phyloP scores from a whole-genome alignment of 37 sponge, comb jelly and placozoan species.

The Beroe forskalii region DNA sequence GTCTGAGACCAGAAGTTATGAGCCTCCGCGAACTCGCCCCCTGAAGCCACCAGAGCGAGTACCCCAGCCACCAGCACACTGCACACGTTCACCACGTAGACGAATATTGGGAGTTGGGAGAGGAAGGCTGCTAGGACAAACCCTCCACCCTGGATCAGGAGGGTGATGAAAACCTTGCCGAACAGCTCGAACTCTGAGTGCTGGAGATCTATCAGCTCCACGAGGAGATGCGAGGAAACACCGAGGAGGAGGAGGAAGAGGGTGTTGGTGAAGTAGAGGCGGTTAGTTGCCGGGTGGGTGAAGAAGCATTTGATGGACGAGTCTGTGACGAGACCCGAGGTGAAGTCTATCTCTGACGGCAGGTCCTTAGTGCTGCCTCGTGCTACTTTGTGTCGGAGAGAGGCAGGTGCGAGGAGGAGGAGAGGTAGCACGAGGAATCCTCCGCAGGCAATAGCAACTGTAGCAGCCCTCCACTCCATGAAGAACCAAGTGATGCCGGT shows the following conservation, averaged over 20 bases:
- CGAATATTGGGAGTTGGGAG: neutral
- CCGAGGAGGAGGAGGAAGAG: neutral
- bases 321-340: neutral
- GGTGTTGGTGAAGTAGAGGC: neutral
- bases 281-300: neutral
- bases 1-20: slow-evolving; percentile 39
- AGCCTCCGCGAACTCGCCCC: neutral
- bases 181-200: neutral
- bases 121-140: neutral
- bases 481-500: neutral
- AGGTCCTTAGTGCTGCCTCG: neutral
- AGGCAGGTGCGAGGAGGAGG: neutral
- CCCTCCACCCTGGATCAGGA: neutral
- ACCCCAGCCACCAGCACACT: neutral
- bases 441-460: neutral
- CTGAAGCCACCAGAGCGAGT: neutral
- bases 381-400: neutral
- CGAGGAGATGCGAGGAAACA: neutral
- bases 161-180: neutral
- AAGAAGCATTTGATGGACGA: neutral
- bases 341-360: neutral
- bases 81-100: slow-evolving; percentile 30
- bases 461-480: neutral
- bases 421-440: neutral
- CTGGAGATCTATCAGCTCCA: neutral